Evolutionary conservation across 2,113 vertebrate species (phyloP).

Genomic region (Protomyctophum bolini): DNA sequence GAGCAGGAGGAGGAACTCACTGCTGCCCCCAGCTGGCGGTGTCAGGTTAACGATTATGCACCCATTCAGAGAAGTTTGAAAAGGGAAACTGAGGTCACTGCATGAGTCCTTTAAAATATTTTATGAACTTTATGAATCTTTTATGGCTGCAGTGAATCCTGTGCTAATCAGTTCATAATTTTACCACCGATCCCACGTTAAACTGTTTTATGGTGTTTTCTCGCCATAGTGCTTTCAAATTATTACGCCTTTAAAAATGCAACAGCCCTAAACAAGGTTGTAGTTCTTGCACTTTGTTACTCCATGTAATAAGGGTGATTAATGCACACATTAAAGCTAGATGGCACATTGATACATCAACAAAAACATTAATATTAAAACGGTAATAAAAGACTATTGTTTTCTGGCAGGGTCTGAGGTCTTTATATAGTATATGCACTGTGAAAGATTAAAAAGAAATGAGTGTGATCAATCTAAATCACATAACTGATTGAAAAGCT

Average conservation of each 20-base stretch:
- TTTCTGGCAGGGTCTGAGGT: conserved; percentile 1
- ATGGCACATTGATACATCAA: conserved; percentile 21
- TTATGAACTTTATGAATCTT: no score
- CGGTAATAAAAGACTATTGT: conserved; percentile 2
- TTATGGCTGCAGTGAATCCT: background rate
- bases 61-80: background rate
- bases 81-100: conserved; percentile 3
- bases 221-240: conserved; percentile 20
- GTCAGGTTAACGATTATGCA: no score
- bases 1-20: no score
- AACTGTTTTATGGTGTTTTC: conserved; percentile 51
- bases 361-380: conserved; percentile 10
- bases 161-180: conserved; percentile 47
- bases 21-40: no score
- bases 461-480: no score
- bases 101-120: conserved; percentile 8
- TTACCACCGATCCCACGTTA: conserved; percentile 36
- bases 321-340: conserved; percentile 36
- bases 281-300: conserved; percentile 43
- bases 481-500: no score
- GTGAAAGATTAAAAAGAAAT: no score
- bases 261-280: conserved; percentile 40
- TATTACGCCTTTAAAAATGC: conserved; percentile 61
- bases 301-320: conserved; percentile 51
- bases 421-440: background rate